Conservation (phyloP, 1,140 invertebrate genomes). For the Gerris buenoi region DNA sequence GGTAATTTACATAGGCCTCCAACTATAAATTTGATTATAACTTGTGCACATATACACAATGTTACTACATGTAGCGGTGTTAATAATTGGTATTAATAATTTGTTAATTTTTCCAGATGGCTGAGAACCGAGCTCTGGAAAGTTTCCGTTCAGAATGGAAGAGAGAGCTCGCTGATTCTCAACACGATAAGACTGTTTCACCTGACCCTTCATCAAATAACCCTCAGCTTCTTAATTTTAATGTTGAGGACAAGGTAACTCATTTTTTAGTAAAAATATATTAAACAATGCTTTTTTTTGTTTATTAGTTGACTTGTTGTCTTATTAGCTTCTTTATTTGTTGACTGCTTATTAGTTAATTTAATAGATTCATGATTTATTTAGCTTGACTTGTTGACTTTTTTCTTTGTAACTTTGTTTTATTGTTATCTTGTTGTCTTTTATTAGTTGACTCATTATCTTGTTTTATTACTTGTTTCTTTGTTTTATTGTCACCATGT, state of each 20-base stretch:
- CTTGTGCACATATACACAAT: background rate
- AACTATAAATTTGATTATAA: background rate
- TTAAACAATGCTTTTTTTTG: no score
- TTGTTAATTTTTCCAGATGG: background rate
- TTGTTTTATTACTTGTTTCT: no score
- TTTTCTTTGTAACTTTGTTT: background rate
- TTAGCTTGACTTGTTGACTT: no score
- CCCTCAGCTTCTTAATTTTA: constrained; percentile 3
- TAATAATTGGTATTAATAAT: background rate
- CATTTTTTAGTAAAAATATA: no score
- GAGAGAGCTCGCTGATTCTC: constrained; percentile 13
- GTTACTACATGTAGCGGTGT: background rate
- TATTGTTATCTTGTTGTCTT: background rate
- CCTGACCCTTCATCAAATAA: background rate
- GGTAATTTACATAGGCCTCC: background rate
- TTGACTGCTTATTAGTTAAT: no score
- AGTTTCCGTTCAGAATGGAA: constrained; percentile 15
- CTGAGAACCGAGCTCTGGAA: background rate
- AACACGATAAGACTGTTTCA: background rate
- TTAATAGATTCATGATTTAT: no score
- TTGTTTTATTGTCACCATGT: no score
- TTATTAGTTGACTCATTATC: no score
- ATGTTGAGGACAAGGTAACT: constrained; percentile 16
- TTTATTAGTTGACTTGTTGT: no score
- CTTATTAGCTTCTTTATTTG: no score